Evolutionary conservation across 2,797 vertebrate genomes (phyloP), one percentile per base, ranked within the genome.

Genomic region (Lacerta agilis): DNA sequence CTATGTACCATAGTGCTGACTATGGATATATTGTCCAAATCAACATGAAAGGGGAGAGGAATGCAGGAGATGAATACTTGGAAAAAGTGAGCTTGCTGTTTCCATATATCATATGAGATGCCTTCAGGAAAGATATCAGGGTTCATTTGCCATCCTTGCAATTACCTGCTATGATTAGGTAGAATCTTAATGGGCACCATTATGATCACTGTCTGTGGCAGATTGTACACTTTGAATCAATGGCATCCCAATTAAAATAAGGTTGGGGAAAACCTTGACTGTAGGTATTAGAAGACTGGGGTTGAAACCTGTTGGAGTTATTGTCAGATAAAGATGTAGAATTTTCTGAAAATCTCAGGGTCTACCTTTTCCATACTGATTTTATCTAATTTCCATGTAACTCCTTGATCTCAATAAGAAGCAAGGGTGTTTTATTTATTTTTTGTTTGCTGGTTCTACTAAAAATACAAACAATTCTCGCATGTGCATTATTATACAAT

Each of bases 21-120:
- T 55, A n/a, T 1, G 0, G 91, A 93, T 81, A 89, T 1, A 33
- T 0, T 72, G 55, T 66, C 82, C 78, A 29, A 86, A 92, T 49
- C 83, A 66, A 29, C 89, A 69, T 5, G 11, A 85, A 82, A 9
- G 67, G 20, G 33, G 75, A 83, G n/a, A 64, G 33, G n/a, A 61
- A 58, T 36, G 33, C 5, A 55, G 75, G 0, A 4, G n/a, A 49
- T 79, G 85, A 92, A 92, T 17, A 36, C 29, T 76, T 7, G 13
- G 10, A 69, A 33, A 89, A 66, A 80, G 4, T n/a, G 27, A 77
- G 27, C 66, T 45, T 29, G 1, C 33, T n/a, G 18, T 0, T 0
- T 49, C 17, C 75, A 58, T 36, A 77, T 17, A 90, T 58, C 1
- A 90, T 61, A 83, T 27, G 85, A 83, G 8, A 83, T 45, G 8